Conservation (phyloP, 1,140 invertebrate species). For the Drosophila lacertosa region DNA sequence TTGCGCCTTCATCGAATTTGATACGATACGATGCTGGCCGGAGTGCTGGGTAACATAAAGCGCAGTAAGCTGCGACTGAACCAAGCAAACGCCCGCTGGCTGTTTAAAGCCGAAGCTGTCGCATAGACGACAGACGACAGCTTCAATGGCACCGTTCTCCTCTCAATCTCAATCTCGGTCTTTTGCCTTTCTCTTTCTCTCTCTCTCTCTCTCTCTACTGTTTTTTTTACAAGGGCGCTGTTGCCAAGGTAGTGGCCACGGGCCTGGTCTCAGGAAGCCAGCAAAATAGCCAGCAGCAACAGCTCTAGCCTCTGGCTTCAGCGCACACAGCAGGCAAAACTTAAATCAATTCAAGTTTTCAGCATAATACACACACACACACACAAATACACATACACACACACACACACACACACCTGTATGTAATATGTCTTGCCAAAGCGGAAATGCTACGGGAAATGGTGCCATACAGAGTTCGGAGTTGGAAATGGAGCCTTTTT, state of each 20-base stretch:
- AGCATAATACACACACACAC: conserved; percentile 13
- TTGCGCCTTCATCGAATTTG: conserved; percentile 69
- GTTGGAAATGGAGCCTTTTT: conserved; percentile 21
- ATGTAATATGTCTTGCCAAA: no score
- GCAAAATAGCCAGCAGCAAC: conserved; percentile 50
- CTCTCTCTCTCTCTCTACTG: neutral
- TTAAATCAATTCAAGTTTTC: conserved; percentile 75
- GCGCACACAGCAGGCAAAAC: conserved; percentile 19
- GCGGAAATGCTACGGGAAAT: conserved; percentile 74
- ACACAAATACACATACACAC: neutral
- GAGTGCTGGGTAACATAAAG: conserved; percentile 60
- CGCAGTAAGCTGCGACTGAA: conserved; percentile 56
- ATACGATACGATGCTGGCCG: conserved; percentile 64
- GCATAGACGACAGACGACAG: conserved; percentile 15
- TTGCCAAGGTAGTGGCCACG: conserved; percentile 40
- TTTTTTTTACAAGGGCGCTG: neutral
- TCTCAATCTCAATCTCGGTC: no score
- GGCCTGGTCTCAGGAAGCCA: conserved; percentile 54
- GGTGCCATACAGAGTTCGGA: conserved; percentile 10
- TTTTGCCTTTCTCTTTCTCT: no score
- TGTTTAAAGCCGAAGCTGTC: conserved; percentile 58
- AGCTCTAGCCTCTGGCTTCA: conserved; percentile 29
- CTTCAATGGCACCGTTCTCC: conserved; percentile 12
- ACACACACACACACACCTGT: conserved; percentile 1
- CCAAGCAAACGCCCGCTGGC: conserved; percentile 55